Percentiles rank a stretch among this genome's conserved stretches.
These are phyloP conservation scores for Agelastica alni DNA, from an alignment of 2,888 invertebrate genomes.

Conservation along the genomic window DNA sequence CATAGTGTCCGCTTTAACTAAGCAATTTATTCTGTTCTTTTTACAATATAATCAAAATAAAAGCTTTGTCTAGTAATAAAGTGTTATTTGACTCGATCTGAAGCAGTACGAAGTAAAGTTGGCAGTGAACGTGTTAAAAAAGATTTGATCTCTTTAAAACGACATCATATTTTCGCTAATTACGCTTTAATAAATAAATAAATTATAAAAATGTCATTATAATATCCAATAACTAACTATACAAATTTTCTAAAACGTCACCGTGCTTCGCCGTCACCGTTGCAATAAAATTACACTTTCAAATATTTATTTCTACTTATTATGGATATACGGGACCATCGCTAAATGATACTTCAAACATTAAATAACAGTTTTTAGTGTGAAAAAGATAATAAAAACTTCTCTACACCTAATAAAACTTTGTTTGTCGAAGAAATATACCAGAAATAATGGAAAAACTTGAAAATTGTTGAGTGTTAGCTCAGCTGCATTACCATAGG, in stretches of 20 bases:
- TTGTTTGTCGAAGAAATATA: slow-evolving; percentile 33
- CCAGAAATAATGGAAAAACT: slow-evolving; percentile 38
- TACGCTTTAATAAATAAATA: too few species aligned
- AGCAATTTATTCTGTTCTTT: too few species aligned
- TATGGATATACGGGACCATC: slow-evolving; percentile 18
- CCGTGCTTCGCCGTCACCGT: background rate
- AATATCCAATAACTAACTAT: too few species aligned
- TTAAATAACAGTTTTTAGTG: slow-evolving; percentile 38
- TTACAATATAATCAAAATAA: too few species aligned
- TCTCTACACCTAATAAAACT: slow-evolving; percentile 34
- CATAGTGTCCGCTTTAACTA: too few species aligned
- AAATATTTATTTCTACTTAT: slow-evolving; percentile 22
- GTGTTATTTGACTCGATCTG: too few species aligned
- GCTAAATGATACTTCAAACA: slow-evolving; percentile 34
- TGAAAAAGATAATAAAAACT: slow-evolving; percentile 39
- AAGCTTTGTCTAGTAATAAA: too few species aligned
- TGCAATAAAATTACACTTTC: slow-evolving; percentile 23
- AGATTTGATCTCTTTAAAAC: too few species aligned
- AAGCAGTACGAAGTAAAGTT: too few species aligned
- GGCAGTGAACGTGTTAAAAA: too few species aligned
- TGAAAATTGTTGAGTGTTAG: slow-evolving; percentile 35
- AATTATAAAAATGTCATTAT: too few species aligned
- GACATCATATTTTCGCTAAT: too few species aligned
- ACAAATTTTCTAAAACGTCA: background rate
- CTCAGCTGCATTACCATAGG: slow-evolving; percentile 36